Evolutionary conservation across 2,797 vertebrate genomes (phyloP), one percentile per base, ranked within the genome.

Genomic region (Sebastes diaconus): DNA sequence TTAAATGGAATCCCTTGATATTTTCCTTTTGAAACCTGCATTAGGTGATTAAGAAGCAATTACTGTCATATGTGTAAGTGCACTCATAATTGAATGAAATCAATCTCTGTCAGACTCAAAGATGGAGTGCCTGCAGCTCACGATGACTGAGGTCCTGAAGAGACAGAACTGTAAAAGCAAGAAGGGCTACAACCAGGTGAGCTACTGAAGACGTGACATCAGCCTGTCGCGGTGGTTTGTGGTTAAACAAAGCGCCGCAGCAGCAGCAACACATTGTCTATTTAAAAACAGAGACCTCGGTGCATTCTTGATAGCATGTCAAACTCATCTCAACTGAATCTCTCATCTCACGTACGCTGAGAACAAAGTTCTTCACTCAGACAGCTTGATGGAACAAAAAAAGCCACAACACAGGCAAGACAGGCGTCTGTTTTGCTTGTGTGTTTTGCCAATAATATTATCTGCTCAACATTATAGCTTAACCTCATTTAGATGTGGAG

Each of bases 131-230:
- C 95, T 99, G 84, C 97, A 95, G 84, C 90, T 99, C 68, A 97
- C 96, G 6, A 93, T 97, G 94, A 99, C 97, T 0, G 98, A 99
- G 81, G 98, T 99, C 30, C 93, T 99, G 81, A 99, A 99, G 93
- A 97, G 98, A 85, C 98, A 99, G 81, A 98, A 97, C 85, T 95
- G 97, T 68, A 99, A 98, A 92, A 97, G 97, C 81, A 99, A 97
- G 93, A 99, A 98, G 73, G 96, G 97, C 73, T 99, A 96, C 93
- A 99, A 99, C 90, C 98, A 98, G 97, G 98, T 99, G 92, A 93
- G 87, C 70, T 36, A 55, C n/a, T 12, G 54, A 10, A 69, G 64
- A 89, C 39, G 13, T 57, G 42, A 83, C 25, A 69, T 73, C 20
- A 71, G 55, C 13, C 14, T 50, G 8, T 42, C 46, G 68, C 0